These are phyloP conservation scores for Artemisiospiza belli DNA, from an alignment of 2,113 vertebrate genomes.

Conservation along the genomic window DNA sequence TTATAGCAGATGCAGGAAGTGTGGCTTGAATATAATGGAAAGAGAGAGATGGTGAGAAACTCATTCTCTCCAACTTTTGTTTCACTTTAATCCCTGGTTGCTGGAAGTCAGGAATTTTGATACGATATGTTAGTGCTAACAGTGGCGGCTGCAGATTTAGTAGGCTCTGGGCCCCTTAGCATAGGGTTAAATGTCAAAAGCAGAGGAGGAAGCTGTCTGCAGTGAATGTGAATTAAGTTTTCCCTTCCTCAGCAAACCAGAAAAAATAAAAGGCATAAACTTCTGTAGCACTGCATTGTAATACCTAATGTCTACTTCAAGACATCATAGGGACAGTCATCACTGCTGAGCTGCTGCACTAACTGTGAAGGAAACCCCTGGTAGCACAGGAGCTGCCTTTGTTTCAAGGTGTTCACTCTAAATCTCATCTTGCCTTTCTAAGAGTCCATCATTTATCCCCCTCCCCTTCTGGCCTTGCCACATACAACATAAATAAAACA, in stretches of 20 bases:
- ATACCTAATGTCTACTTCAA: background rate
- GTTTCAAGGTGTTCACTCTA: background rate
- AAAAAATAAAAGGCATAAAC: background rate
- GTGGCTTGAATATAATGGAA: conserved; percentile 48
- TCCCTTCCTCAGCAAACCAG: background rate
- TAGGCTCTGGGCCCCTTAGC: conserved; percentile 25
- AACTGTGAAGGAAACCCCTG: background rate
- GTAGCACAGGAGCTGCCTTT: background rate
- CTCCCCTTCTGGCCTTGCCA: background rate
- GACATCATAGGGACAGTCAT: background rate
- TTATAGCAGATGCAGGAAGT: conserved; percentile 68
- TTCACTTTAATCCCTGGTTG: conserved; percentile 52
- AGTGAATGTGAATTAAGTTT: conserved; percentile 39
- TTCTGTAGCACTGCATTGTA: background rate
- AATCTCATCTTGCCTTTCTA: background rate
- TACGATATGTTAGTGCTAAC: background rate
- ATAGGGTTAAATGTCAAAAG: conserved; percentile 58
- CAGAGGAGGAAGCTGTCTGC: conserved; percentile 36
- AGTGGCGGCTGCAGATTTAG: background rate
- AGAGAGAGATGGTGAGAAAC: background rate
- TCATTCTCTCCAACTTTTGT: conserved; percentile 4
- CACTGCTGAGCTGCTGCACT: background rate
- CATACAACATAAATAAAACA: background rate
- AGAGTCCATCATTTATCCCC: background rate
- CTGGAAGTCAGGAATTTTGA: conserved; percentile 55